phyloP scores from a whole-genome alignment of 2,797 vertebrate genomes.

The Malurus splendens region DNA sequence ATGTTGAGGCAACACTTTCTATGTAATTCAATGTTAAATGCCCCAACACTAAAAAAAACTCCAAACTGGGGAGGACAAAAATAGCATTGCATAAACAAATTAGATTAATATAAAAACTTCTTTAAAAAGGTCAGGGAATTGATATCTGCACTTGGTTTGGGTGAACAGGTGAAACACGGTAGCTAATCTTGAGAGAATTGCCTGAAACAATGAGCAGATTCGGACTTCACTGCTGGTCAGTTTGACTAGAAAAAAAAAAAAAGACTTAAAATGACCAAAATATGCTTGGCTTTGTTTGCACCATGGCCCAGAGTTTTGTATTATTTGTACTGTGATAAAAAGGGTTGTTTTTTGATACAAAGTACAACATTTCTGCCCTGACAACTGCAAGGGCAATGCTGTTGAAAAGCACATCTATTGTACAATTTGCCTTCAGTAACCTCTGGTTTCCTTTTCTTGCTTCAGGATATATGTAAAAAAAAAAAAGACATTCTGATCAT shows the following conservation, averaged over 20 bases:
- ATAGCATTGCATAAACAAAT: background rate
- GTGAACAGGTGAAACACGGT: background rate
- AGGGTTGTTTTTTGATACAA: fast-evolving
- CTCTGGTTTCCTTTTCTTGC: background rate
- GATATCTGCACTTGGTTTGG: background rate
- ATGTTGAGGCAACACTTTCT: background rate
- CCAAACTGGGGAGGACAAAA: background rate
- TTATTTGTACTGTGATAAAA: background rate
- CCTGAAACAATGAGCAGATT: background rate
- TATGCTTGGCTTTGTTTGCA: background rate
- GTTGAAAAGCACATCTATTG: background rate
- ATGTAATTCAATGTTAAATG: background rate
- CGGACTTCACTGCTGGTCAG: background rate
- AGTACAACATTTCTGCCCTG: background rate
- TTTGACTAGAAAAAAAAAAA: background rate
- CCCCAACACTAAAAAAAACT: background rate
- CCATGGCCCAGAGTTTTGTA: background rate
- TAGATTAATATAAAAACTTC: background rate
- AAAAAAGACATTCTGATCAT: background rate
- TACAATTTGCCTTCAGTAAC: background rate
- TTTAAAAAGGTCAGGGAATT: background rate
- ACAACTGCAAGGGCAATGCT: background rate
- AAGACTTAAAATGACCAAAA: background rate
- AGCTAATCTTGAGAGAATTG: background rate
- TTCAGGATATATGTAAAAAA: background rate